Base-by-base conservation (phyloP, 2,888 invertebrate genomes). In the Nemoura dubitans region DNA sequence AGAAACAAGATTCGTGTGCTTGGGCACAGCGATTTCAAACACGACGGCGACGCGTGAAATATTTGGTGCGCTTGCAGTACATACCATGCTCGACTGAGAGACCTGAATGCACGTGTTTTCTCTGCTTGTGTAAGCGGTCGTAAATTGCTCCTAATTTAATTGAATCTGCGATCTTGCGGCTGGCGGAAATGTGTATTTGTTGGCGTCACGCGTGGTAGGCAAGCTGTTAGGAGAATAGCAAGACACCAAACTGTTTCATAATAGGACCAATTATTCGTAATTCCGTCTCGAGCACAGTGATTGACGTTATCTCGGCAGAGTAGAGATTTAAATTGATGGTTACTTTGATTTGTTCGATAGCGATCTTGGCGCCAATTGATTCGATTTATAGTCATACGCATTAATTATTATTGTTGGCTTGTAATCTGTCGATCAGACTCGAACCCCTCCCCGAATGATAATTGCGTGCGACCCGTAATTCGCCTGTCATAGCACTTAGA, bases 121-220 rank as follows among this genome's bases (percentile, higher is more conserved):
- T 21, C 59, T 59, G 59, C 59, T 59, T 59, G 59, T 59, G 59
- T 14, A 59, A 59, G 59, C 14, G 59, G 16, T 14, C 59, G 14
- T 59, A 59, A 59, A 16, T 59, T 59, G 10, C 59, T 59, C 59
- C 59, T 59, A 59, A 59, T 59, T 59, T 59, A 59, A 59, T 59
- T 59, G 59, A 59, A 59, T 59, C 59, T 59, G 59, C 59, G 59
- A 59, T 59, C 59, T 59, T 59, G 59, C 59, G 2, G 59, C 59
- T 59, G 21, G 59, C 59, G 59, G 59, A 59, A 59, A 59, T 59
- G 3, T 14, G 3, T 59, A 59, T 21, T 59, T 59, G 59, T 59
- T 59, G 1, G 21, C 59, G 59, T 59, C 59, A 59, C 59, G 59
- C 59, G 59, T 59, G 21, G 16, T 59, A 59, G 14, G 59, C 59